A percentile compares a stretch with the other conserved stretches of the same genome.
phyloP scores from a whole-genome alignment of 1,140 invertebrate genomes.

The Mycetomoellerius zeteki region DNA sequence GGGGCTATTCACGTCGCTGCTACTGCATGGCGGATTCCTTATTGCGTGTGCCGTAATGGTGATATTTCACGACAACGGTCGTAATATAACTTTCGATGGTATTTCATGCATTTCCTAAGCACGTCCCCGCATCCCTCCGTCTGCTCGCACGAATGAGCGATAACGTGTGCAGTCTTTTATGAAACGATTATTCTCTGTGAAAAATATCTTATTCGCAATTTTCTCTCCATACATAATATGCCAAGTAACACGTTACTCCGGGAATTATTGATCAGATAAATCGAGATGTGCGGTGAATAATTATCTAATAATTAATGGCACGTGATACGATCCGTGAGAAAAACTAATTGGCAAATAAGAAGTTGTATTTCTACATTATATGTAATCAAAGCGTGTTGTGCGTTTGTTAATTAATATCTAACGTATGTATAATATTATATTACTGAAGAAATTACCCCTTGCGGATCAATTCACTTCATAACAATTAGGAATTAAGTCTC shows the following conservation, averaged over 20 bases:
- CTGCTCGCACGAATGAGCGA: background rate
- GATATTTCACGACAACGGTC: slow-evolving; percentile 57
- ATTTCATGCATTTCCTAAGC: slow-evolving; percentile 37
- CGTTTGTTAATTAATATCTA: background rate
- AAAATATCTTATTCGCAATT: slow-evolving; percentile 30
- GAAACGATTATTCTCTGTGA: slow-evolving; percentile 4
- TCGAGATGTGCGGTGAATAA: background rate
- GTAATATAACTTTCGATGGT: slow-evolving; percentile 52
- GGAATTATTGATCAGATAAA: slow-evolving; percentile 34
- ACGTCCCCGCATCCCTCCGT: background rate
- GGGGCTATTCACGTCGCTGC: slow-evolving; percentile 56
- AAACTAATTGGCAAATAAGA: slow-evolving; percentile 10
- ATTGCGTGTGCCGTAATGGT: slow-evolving; percentile 23
- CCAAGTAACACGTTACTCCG: background rate
- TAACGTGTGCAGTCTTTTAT: background rate
- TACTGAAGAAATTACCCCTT: background rate
- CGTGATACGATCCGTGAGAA: background rate
- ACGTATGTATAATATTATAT: background rate
- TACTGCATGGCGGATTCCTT: slow-evolving; percentile 60
- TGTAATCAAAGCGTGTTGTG: background rate
- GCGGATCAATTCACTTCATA: background rate
- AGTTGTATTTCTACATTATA: background rate
- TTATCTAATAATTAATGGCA: background rate
- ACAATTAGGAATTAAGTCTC: background rate
- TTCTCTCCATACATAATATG: background rate